phyloP scores from a whole-genome alignment of 2,797 vertebrate species.

The Falco cherrug region DNA sequence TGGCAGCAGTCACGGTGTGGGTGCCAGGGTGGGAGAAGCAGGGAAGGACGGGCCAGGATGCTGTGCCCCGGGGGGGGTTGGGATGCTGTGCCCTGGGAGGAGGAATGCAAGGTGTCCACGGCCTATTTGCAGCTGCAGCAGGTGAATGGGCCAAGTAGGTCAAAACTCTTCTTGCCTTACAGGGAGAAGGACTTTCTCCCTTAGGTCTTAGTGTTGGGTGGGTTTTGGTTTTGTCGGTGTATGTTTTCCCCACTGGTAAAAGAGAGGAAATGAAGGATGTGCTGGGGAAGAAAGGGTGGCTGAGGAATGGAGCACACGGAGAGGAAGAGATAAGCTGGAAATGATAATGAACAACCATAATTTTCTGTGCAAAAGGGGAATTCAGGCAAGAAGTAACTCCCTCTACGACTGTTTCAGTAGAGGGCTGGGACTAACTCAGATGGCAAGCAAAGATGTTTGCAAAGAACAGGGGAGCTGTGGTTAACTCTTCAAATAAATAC shows the following conservation, averaged over 20 bases:
- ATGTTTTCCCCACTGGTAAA: background rate
- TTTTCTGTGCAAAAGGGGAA: background rate
- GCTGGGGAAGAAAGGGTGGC: background rate
- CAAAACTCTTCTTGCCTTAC: background rate
- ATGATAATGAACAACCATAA: background rate
- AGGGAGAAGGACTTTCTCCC: background rate
- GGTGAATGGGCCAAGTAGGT: background rate
- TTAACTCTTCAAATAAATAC: background rate
- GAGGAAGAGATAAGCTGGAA: background rate
- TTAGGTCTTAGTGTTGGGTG: background rate
- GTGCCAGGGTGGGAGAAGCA: background rate
- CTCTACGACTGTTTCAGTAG: background rate
- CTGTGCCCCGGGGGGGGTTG: background rate
- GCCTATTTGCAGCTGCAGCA: background rate
- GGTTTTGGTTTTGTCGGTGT: accelerated
- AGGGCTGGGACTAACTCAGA: background rate
- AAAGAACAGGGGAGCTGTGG: background rate
- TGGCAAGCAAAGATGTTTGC: background rate
- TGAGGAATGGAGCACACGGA: background rate
- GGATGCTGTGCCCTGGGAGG: background rate
- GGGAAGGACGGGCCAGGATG: background rate
- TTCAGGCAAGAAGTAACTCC: background rate
- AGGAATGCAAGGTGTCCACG: background rate
- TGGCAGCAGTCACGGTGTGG: background rate
- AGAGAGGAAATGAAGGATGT: background rate